Conservation (phyloP, 2,797 vertebrate genomes). For the Argya squamiceps region DNA sequence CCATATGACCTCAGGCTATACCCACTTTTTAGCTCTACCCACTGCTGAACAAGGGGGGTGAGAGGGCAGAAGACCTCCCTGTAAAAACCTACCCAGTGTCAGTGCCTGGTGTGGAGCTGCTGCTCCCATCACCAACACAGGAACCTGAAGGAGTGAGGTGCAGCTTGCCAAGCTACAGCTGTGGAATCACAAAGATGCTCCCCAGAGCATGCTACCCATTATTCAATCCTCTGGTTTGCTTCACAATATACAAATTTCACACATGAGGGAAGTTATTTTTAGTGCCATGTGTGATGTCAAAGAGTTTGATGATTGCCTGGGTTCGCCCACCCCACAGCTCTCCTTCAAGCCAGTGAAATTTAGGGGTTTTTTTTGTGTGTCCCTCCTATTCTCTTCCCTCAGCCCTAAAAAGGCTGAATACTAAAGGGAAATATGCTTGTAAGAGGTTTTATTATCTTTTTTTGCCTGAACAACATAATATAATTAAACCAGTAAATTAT, state of each 20-base stretch:
- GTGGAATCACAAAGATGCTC: neutral
- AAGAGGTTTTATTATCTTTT: neutral
- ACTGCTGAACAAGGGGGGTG: rapidly evolving
- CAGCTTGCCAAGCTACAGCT: neutral
- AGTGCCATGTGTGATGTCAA: neutral
- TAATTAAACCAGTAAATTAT: neutral
- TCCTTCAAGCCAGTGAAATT: neutral
- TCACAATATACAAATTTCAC: neutral
- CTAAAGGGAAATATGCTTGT: neutral
- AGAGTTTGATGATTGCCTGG: neutral
- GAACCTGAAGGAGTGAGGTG: neutral
- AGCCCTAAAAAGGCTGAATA: neutral
- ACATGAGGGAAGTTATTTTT: neutral
- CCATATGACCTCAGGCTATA: neutral
- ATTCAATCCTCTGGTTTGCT: neutral
- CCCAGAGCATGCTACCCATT: neutral
- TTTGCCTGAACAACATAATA: neutral
- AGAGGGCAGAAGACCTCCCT: neutral
- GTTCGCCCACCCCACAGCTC: neutral
- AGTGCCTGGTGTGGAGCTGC: too few relatives aligned
- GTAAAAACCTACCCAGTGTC: neutral
- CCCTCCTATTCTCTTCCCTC: neutral
- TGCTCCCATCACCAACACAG: rapidly evolving
- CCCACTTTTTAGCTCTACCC: neutral
- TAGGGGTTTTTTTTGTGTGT: neutral